Conservation (phyloP, 2,797 vertebrate genomes). For the Pangasius krempfi region DNA sequence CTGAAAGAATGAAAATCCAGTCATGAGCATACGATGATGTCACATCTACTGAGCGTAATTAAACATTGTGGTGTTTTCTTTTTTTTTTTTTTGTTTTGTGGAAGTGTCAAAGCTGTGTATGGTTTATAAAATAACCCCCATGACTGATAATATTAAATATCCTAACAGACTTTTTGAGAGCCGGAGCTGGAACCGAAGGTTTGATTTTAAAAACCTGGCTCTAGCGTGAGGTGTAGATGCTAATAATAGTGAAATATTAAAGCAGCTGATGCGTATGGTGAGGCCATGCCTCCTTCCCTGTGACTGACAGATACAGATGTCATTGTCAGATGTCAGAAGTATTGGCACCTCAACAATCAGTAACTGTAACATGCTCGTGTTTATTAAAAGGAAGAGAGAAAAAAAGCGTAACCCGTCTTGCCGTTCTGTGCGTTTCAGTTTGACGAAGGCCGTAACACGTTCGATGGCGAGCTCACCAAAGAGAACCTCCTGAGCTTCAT, state of each 20-base stretch:
- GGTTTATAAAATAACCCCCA: neutral
- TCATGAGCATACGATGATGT: neutral
- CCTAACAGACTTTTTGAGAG: neutral
- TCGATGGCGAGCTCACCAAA: conserved; percentile 89
- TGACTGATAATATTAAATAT: neutral
- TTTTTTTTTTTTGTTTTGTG: too few relatives aligned
- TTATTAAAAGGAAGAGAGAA: too few relatives aligned
- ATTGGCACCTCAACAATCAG: too few relatives aligned
- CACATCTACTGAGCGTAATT: neutral
- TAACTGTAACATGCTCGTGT: neutral
- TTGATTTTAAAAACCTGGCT: neutral
- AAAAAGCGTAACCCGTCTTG: neutral
- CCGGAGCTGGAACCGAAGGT: too few relatives aligned
- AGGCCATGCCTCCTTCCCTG: neutral
- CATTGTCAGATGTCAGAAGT: neutral
- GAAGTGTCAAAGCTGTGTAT: neutral
- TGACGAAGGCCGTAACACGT: conserved; percentile 93
- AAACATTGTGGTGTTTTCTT: too few relatives aligned
- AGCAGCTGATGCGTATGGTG: neutral
- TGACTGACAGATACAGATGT: neutral
- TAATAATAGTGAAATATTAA: neutral
- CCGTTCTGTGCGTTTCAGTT: conserved; percentile 76
- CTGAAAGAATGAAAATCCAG: neutral
- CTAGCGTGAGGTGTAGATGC: too few relatives aligned
- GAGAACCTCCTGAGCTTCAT: conserved; percentile 87